Evolutionary conservation across 2,888 invertebrate species (phyloP), one percentile per base, ranked within the genome.

Genomic region (Spilarctia lutea): DNA sequence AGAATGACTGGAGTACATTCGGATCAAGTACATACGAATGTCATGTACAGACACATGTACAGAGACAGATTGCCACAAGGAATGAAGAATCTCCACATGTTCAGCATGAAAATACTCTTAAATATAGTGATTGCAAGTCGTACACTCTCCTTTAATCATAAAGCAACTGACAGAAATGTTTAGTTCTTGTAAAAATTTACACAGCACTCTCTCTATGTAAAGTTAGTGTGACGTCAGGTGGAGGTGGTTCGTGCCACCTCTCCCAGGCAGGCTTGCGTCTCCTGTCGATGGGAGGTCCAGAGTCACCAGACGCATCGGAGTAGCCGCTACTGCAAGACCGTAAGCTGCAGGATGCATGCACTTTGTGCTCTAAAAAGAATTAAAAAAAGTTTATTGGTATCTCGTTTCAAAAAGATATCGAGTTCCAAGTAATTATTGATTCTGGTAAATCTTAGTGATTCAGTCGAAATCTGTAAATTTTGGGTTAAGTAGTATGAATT

Each of bases 271-370:
- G 91, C 68, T 93, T 93, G 60, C 93, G 87, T 33, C 94, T 88
- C 18, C 93, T 86, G 75, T 93, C 91, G 7, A 90, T 85, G 4
- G 91, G 82, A 0, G 91, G 91, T 52, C 78, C 92, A 30, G 86
- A 87, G 7, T 94, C 94, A 0, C 86, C 89, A 0, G 94, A 94
- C 0, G 91, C 92, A 52, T 93, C 94, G 0, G 95, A 95, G 81
- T 94, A 94, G 3, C 91, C 93, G 77, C 94, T 95, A 79, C 94
- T 95, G 85, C 94, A 94, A 0, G 95, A 95, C 0, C 94, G 91
- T 0, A 94, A 89, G 77, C 95, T 96, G 88, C 93, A 92, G 0
- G 94, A 91, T 0, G 93, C 92, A 71, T 87, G 93, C 24, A 92
- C 91, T 85, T 95, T 95, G 83, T 94, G 92, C 71, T 95, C 95